These are phyloP conservation scores for Disparrhopalites patrizii DNA, from an alignment of 2,888 invertebrate genomes.

Conservation along the genomic window DNA sequence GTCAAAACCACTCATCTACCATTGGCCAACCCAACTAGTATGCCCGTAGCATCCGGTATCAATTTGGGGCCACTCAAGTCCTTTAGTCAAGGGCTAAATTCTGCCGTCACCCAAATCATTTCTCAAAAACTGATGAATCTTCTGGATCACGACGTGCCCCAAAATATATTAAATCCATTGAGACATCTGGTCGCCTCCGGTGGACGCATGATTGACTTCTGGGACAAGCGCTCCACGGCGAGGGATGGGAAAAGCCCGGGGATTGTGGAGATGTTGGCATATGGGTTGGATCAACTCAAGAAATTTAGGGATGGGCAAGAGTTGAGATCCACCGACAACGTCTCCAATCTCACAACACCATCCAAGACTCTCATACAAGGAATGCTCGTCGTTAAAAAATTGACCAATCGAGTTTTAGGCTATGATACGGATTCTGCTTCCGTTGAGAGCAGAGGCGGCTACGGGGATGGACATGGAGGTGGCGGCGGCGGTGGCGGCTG, in stretches of 20 bases:
- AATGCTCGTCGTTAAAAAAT: constrained; percentile 46
- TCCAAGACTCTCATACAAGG: constrained; percentile 47
- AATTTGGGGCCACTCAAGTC: constrained; percentile 18
- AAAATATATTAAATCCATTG: constrained; percentile 42
- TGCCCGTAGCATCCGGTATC: constrained; percentile 4
- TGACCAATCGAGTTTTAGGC: constrained; percentile 47
- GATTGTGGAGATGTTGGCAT: constrained; percentile 47
- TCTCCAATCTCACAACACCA: constrained; percentile 42
- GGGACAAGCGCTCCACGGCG: constrained; percentile 45
- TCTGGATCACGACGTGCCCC: constrained; percentile 46
- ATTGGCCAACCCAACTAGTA: constrained; percentile 18
- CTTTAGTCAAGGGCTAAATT: constrained; percentile 45
- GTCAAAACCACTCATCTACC: constrained; percentile 14
- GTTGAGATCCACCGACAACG: constrained; percentile 38
- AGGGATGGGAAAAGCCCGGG: constrained; percentile 46
- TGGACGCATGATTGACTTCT: constrained; percentile 47
- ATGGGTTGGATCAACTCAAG: constrained; percentile 47
- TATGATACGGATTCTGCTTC: constrained; percentile 44
- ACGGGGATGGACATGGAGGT: constrained; percentile 42
- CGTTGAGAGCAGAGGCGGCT: constrained; percentile 45
- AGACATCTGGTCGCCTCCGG: constrained; percentile 47
- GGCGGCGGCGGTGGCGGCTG: constrained; percentile 36
- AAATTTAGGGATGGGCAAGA: constrained; percentile 46
- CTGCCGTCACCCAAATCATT: constrained; percentile 46
- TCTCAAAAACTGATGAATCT: constrained; percentile 47